phyloP scores from a whole-genome alignment of 2,888 invertebrate genomes.

The Micropterix aruncella region DNA sequence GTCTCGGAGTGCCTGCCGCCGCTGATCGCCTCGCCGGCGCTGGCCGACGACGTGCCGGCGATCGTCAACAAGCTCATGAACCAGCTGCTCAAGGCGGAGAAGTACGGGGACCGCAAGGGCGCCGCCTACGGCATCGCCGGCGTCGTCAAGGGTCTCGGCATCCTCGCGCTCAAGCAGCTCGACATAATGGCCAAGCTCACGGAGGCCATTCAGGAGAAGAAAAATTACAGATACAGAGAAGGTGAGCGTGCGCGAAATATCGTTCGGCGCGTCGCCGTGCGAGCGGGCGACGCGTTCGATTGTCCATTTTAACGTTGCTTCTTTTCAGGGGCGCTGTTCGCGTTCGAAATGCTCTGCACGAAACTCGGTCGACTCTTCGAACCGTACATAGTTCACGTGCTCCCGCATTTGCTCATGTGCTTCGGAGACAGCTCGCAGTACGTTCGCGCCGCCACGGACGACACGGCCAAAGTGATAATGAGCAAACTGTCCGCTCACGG shows the following conservation, averaged over 20 bases:
- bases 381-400: conserved; percentile 94
- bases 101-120: conserved; percentile 81
- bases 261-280: too few relatives aligned
- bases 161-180: conserved; percentile 84
- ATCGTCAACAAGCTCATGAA: conserved; percentile 79
- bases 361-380: conserved; percentile 95
- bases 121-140: conserved; percentile 97
- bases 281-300: too few relatives aligned
- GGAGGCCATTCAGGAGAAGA: conserved; percentile 91
- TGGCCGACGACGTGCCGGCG: conserved; percentile 80
- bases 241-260: too few relatives aligned
- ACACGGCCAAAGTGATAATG: conserved; percentile 92
- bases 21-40: conserved; percentile 66
- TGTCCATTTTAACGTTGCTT: too few relatives aligned
- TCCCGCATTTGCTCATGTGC: conserved; percentile 87
- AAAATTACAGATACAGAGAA: conserved; percentile 87
- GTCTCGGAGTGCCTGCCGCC: conserved; percentile 94
- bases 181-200: conserved; percentile 92
- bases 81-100: conserved; percentile 78
- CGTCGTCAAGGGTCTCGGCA: conserved; percentile 92
- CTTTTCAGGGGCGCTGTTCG: conserved; percentile 73
- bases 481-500: conserved; percentile 92
- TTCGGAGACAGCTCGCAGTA: conserved; percentile 94
- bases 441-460: conserved; percentile 92
- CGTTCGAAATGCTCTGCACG: conserved; percentile 92